Evolutionary conservation across 1,140 invertebrate genomes (phyloP).

Genomic region (Luehdorfia chinensis): DNA sequence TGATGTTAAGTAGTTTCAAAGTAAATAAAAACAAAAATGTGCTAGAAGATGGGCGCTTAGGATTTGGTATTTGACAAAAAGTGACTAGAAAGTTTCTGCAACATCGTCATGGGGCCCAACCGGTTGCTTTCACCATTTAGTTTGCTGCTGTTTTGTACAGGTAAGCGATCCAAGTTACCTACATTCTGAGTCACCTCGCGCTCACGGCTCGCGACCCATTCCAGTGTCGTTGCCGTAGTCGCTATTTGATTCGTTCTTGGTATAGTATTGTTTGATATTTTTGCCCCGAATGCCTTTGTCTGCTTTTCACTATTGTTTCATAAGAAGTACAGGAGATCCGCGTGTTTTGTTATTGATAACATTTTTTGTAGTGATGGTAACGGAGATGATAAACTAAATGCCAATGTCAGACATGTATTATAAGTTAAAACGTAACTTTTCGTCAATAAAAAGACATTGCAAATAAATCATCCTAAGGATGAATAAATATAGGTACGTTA

Average conservation of each 20-base stretch:
- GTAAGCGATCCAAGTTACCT: constrained; percentile 62
- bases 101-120: constrained; percentile 53
- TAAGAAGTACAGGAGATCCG: too few relatives aligned
- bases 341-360: too few relatives aligned
- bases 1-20: constrained; percentile 21
- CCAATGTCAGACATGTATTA: too few relatives aligned
- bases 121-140: constrained; percentile 66
- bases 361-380: too few relatives aligned
- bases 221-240: constrained; percentile 15
- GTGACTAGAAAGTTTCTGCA: constrained; percentile 60
- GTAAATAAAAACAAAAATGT: constrained; percentile 29
- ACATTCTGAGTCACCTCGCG: constrained; percentile 54
- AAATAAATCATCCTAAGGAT: too few relatives aligned
- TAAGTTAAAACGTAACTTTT: too few relatives aligned
- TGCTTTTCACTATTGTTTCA: background rate
- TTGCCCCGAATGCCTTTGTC: background rate
- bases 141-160: constrained; percentile 67
- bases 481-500: too few relatives aligned
- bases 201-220: constrained; percentile 19
- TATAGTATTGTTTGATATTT: constrained; percentile 34
- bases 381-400: too few relatives aligned
- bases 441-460: too few relatives aligned
- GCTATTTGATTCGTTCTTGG: constrained; percentile 18
- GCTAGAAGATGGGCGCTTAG: constrained; percentile 48
- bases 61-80: constrained; percentile 40